A percentile compares a stretch with the other conserved stretches of the same genome.
Evolutionary conservation across 2,888 invertebrate genomes (phyloP).

Genomic region (Beris morrisii): DNA sequence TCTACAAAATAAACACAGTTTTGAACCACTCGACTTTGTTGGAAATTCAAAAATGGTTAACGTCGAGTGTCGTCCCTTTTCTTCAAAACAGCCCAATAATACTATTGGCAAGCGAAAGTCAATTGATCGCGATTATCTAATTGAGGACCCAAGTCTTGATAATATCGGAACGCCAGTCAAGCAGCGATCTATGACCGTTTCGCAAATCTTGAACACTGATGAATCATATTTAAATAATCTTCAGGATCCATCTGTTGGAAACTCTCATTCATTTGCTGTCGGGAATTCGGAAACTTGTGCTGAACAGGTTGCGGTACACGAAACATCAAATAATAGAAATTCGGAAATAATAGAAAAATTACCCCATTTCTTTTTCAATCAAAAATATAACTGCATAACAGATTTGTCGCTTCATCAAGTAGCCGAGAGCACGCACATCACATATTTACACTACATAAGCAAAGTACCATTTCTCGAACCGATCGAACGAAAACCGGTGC

Average conservation of each 20-base stretch:
- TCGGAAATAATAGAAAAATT: too few species aligned
- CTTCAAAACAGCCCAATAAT: too few species aligned
- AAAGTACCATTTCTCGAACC: neutral
- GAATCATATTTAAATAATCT: neutral
- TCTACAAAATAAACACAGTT: too few species aligned
- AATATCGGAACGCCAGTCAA: neutral
- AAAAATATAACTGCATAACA: constrained; percentile 13
- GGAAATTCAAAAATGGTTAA: too few species aligned
- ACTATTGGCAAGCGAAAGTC: too few species aligned
- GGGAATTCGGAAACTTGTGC: too few species aligned
- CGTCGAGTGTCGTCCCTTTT: too few species aligned
- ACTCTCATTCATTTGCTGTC: too few species aligned
- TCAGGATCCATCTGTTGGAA: too few species aligned
- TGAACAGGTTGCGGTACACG: too few species aligned
- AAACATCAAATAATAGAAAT: too few species aligned
- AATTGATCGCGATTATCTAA: constrained; percentile 1
- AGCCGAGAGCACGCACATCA: neutral
- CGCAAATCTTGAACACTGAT: constrained; percentile 19
- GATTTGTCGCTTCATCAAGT: constrained; percentile 14
- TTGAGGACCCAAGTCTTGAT: constrained; percentile 7
- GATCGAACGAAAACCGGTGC: neutral
- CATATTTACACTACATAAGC: constrained; percentile 1
- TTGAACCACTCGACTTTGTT: too few species aligned
- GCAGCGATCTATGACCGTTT: neutral
- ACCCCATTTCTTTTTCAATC: neutral